Conservation (phyloP, 2,888 invertebrate genomes). For the Pogonocherus hispidulus region DNA sequence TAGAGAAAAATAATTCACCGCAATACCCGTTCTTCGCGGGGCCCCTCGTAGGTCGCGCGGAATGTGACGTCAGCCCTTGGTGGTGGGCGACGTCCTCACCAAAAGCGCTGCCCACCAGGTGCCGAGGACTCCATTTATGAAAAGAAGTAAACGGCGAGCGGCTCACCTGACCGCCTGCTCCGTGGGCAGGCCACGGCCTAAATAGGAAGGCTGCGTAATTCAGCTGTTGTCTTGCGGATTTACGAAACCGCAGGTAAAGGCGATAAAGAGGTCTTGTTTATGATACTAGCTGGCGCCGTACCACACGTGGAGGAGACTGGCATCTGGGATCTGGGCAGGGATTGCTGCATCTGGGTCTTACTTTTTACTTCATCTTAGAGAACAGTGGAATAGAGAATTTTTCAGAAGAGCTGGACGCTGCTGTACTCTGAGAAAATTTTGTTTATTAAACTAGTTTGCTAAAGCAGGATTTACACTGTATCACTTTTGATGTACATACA, state of each 20-base stretch:
- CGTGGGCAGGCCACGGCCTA: conserved; percentile 27
- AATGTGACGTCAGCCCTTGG: conserved; percentile 51
- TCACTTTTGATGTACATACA: too few species aligned
- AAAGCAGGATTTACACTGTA: too few species aligned
- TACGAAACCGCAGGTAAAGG: conserved; percentile 16
- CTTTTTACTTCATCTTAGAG: too few species aligned
- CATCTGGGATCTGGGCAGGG: neutral
- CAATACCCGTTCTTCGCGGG: neutral
- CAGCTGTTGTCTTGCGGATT: conserved; percentile 6
- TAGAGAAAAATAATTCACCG: too few species aligned
- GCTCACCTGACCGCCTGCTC: conserved; percentile 31
- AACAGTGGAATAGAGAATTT: too few species aligned
- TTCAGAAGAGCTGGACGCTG: too few species aligned
- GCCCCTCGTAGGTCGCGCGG: conserved; percentile 34
- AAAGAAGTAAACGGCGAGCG: conserved; percentile 38
- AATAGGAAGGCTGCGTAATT: conserved; percentile 18
- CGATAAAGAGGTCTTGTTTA: conserved; percentile 4
- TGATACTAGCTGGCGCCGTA: conserved; percentile 11
- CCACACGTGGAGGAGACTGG: neutral
- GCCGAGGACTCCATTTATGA: conserved; percentile 53
- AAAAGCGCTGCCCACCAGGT: conserved; percentile 57
- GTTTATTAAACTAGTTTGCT: too few species aligned
- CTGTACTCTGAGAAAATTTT: too few species aligned
- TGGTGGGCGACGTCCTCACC: conserved; percentile 57
- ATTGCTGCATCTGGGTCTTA: too few species aligned